Percentiles rank a stretch among this genome's conserved stretches.
Conservation (phyloP, 1,140 invertebrate genomes). For the Copidosoma floridanum region DNA sequence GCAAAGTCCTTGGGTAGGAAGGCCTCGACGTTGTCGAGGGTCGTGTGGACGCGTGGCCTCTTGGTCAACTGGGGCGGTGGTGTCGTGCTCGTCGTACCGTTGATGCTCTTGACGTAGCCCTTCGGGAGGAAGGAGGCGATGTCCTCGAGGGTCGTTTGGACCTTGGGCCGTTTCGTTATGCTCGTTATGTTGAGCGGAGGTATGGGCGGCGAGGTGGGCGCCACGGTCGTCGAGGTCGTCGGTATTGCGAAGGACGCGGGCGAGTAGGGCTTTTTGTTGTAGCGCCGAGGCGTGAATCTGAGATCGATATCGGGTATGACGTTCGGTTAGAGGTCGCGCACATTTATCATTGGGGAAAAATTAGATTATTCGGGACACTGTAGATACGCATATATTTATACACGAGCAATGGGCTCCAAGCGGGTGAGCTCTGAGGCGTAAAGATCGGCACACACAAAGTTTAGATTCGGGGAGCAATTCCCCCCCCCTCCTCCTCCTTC, state of each 20-base stretch:
- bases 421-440: too few species aligned
- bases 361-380: too few species aligned
- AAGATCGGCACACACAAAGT: too few species aligned
- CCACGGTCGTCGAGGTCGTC: conserved; percentile 17
- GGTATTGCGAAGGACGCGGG: conserved; percentile 31
- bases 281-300: conserved; percentile 64
- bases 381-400: too few species aligned
- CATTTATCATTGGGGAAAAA: too few species aligned
- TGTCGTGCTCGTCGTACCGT: neutral
- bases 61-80: conserved; percentile 1
- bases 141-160: conserved; percentile 30
- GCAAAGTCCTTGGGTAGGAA: conserved; percentile 34
- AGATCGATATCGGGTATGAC: too few species aligned
- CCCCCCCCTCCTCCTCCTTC: too few species aligned
- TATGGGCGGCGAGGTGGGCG: conserved; percentile 24
- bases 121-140: conserved; percentile 33
- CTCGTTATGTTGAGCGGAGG: conserved; percentile 26
- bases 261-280: conserved; percentile 45
- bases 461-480: too few species aligned
- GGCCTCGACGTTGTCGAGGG: conserved; percentile 32
- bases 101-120: conserved; percentile 9
- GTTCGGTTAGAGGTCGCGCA: too few species aligned
- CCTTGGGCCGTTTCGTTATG: conserved; percentile 14
- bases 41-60: conserved; percentile 24
- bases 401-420: too few species aligned